phyloP scores from a whole-genome alignment of 1,140 invertebrate species.

The Drosophila sproati region DNA sequence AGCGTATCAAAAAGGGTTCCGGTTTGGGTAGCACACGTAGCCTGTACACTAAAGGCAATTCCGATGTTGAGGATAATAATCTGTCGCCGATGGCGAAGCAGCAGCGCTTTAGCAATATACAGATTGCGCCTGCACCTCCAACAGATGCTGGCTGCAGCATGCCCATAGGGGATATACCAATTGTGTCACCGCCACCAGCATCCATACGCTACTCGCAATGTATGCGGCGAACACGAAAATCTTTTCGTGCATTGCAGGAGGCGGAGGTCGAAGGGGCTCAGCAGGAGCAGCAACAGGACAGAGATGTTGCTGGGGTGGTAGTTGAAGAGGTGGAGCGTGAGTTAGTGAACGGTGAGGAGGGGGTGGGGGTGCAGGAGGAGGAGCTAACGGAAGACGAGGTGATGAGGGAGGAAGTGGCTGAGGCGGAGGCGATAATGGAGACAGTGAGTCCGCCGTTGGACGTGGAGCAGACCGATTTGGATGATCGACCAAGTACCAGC shows the following conservation, averaged over 20 bases:
- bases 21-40: constrained; percentile 33
- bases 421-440: no score
- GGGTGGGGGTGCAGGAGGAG: no score
- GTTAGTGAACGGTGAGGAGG: neutral
- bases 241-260: neutral
- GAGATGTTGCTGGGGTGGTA: neutral
- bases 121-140: constrained; percentile 29
- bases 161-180: constrained; percentile 12
- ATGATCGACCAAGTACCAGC: constrained; percentile 61
- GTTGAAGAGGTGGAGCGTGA: neutral
- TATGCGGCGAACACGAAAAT: neutral
- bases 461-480: neutral
- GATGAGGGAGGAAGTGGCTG: no score
- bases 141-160: neutral
- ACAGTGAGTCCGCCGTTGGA: constrained; percentile 17
- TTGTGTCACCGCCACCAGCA: constrained; percentile 56
- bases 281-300: neutral
- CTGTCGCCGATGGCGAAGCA: constrained; percentile 18
- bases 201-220: constrained; percentile 47
- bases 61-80: constrained; percentile 31
- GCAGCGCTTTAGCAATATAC: neutral
- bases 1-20: constrained; percentile 2
- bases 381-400: no score
- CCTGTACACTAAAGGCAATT: constrained; percentile 68
- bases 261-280: no score